These are phyloP conservation scores for Pandemis cinnamomeana DNA, from an alignment of 2,888 invertebrate species.

Conservation along the genomic window DNA sequence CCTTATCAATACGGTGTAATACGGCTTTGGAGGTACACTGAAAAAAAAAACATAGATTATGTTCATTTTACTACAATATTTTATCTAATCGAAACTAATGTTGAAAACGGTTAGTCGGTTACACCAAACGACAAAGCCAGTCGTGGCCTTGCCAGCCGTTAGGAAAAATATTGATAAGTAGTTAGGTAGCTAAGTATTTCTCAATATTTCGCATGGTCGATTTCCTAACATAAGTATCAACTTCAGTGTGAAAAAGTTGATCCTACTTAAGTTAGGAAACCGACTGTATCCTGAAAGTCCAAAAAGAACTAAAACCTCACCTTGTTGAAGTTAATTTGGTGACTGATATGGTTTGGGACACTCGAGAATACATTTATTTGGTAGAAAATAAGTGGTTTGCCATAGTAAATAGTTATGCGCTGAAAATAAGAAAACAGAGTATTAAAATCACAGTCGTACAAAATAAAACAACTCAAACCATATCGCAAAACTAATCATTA, in stretches of 20 bases:
- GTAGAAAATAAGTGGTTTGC: constrained; percentile 42
- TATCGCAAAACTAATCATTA: not conserved
- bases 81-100: no score
- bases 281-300: not conserved
- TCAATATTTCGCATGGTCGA: no score
- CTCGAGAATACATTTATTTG: constrained; percentile 10
- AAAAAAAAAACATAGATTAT: constrained; percentile 46
- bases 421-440: constrained; percentile 58
- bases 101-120: not conserved
- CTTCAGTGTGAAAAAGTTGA: no score
- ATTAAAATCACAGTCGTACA: constrained; percentile 35
- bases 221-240: no score
- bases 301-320: constrained; percentile 6
- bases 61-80: no score
- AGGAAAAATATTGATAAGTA: not conserved
- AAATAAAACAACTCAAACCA: not conserved
- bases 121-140: not conserved
- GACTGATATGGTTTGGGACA: not conserved
- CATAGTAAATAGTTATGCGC: constrained; percentile 52
- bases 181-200: not conserved
- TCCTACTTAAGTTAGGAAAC: no score
- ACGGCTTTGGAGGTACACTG: constrained; percentile 64
- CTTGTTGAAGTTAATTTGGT: constrained; percentile 13
- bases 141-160: not conserved
- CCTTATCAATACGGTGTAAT: constrained; percentile 54